phyloP scores from a whole-genome alignment of 2,113 vertebrate genomes.

The Toxostoma redivivum region DNA sequence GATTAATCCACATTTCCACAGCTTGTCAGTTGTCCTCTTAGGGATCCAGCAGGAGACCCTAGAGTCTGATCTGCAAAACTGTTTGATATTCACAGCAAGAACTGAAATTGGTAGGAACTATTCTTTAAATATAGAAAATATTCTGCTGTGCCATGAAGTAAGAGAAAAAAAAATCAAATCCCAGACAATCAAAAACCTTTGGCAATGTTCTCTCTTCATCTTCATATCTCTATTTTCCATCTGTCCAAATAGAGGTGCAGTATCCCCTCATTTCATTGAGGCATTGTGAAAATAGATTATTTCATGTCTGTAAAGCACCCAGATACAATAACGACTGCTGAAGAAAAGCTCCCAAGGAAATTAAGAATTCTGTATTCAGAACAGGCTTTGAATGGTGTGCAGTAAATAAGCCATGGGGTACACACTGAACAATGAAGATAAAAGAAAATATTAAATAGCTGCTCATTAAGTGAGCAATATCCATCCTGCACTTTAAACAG shows the following conservation, averaged over 20 bases:
- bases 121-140: background rate
- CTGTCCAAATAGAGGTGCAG: background rate
- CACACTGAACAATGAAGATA: constrained; percentile 49
- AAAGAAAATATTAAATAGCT: constrained; percentile 47
- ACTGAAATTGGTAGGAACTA: background rate
- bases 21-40: background rate
- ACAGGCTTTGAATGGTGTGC: constrained; percentile 21
- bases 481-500: background rate
- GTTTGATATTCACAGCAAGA: background rate
- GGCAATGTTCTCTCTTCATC: background rate
- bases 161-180: background rate
- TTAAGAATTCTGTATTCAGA: constrained; percentile 31
- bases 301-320: background rate
- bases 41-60: background rate
- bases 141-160: background rate
- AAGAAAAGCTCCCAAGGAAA: constrained; percentile 42
- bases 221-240: background rate
- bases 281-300: background rate
- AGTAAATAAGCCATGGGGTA: constrained; percentile 47
- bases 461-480: constrained; percentile 6
- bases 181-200: background rate
- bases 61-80: background rate
- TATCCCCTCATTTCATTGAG: background rate
- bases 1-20: background rate
- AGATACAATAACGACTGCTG: constrained; percentile 19